Base-by-base conservation (phyloP, 2,888 invertebrate species). In the Folsomia manolachei region DNA sequence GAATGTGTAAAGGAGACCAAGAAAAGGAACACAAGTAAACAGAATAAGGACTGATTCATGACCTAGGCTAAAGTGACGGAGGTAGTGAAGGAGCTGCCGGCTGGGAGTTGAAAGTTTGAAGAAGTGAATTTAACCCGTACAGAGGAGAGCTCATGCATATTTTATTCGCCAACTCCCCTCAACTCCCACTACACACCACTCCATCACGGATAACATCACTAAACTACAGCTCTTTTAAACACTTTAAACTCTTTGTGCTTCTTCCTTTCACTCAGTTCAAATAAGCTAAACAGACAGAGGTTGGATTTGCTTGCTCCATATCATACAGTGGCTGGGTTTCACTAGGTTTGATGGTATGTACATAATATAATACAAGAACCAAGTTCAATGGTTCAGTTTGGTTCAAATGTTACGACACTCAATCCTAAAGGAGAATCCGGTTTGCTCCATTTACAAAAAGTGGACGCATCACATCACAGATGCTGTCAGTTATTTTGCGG, bases 101-200 rank as follows among this genome's bases (percentile, higher is more conserved):
- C 7, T 56, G 18, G 56, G 56, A 56, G 18, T 56, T 56, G 56
- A 56, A 56, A 56, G 19, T 56, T 56, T 19, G 39, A 39, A 39
- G 39, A 39, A 14, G 56, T n/a, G 56, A 21, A 51, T 56, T 56
- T 56, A 56, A 56, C 19, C 56, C 39, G 39, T 39, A 9, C 39
- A 56, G 11, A 56, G 56, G n/a, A 21, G 19, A 56, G 21, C 56
- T 56, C 56, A 56, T 56, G 56, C 56, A 56, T 56, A 56, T 56
- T 56, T 56, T 56, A 56, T 56, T 56, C 19, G 56, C 18, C 4
- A 18, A 56, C 56, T 56, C 56, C 56, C 56, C 56, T 56, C 56
- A 19, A 56, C 56, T 56, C 56, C 56, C 56, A 56, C 56, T 56
- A 56, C 56, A 56, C 56, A 56, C 56, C 56, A 56, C 56, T 56